These are phyloP conservation scores for Aythya baeri DNA, from an alignment of 2,113 vertebrate species.

Conservation along the genomic window DNA sequence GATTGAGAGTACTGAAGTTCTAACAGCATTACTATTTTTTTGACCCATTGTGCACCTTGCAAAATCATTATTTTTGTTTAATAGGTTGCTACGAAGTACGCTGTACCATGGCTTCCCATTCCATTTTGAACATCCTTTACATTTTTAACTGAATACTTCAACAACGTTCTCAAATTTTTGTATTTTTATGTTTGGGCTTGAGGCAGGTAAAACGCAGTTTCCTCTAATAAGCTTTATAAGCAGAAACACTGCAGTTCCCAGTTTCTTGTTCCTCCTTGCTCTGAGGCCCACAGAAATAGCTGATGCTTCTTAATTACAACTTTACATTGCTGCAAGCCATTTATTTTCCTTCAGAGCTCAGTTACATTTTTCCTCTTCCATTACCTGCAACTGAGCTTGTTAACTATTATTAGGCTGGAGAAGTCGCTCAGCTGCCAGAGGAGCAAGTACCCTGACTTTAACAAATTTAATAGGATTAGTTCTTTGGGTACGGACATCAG, in stretches of 20 bases:
- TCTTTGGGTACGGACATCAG: not conserved
- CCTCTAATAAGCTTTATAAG: not conserved
- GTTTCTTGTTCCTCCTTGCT: not conserved
- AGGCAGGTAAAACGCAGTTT: not conserved
- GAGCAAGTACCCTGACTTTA: not conserved
- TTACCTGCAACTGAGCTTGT: not conserved
- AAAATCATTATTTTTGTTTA: not conserved
- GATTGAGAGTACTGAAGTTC: not conserved
- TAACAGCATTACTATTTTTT: not conserved
- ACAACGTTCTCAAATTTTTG: not conserved
- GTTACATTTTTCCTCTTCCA: not conserved
- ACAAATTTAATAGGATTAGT: slow-evolving; percentile 31
- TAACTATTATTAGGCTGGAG: not conserved
- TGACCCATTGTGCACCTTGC: not conserved
- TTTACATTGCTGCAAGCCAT: not conserved
- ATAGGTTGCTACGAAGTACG: not conserved
- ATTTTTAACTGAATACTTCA: not conserved
- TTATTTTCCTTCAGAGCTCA: not conserved
- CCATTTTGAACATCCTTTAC: not conserved
- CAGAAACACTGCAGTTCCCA: not conserved
- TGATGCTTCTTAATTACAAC: not conserved
- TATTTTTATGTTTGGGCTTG: not conserved
- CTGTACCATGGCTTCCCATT: not conserved
- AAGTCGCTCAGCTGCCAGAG: slow-evolving; percentile 23
- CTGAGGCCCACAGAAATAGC: not conserved